Conservation (phyloP, 2,113 vertebrate species). For the Ranitomeya variabilis region DNA sequence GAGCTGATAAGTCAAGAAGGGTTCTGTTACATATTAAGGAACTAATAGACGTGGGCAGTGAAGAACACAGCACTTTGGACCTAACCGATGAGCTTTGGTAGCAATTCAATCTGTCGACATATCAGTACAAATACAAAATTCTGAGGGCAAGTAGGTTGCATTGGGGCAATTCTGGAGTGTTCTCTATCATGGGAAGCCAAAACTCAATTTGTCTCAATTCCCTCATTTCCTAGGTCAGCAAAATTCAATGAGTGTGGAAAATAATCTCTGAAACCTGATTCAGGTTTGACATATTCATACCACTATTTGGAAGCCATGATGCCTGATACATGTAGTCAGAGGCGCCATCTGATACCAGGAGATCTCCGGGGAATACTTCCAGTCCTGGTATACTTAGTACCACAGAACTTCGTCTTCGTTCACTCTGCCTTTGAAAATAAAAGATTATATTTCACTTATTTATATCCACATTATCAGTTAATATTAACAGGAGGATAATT, state of each 20-base stretch:
- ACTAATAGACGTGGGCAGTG: neutral
- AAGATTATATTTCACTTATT: neutral
- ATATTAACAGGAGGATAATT: no score
- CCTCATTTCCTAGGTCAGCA: neutral
- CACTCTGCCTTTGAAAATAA: slow-evolving; percentile 65
- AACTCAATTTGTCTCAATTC: neutral
- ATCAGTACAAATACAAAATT: neutral
- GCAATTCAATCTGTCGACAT: neutral
- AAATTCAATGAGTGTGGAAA: neutral
- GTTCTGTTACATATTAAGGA: neutral
- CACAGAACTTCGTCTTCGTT: slow-evolving; percentile 80
- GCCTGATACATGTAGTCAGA: slow-evolving; percentile 74
- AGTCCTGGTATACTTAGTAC: slow-evolving; percentile 83
- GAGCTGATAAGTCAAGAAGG: neutral
- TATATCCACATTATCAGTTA: neutral
- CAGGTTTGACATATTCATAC: slow-evolving; percentile 54
- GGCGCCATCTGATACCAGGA: slow-evolving; percentile 80
- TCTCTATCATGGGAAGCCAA: neutral
- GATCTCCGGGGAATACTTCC: slow-evolving; percentile 86
- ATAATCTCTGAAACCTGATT: neutral
- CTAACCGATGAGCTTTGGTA: neutral
- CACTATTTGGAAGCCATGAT: slow-evolving; percentile 64
- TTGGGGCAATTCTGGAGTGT: neutral
- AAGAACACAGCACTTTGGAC: neutral
- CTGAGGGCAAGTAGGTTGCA: neutral